Evolutionary conservation across 2,888 invertebrate species (phyloP).

Genomic region (Drosophila pullipes): DNA sequence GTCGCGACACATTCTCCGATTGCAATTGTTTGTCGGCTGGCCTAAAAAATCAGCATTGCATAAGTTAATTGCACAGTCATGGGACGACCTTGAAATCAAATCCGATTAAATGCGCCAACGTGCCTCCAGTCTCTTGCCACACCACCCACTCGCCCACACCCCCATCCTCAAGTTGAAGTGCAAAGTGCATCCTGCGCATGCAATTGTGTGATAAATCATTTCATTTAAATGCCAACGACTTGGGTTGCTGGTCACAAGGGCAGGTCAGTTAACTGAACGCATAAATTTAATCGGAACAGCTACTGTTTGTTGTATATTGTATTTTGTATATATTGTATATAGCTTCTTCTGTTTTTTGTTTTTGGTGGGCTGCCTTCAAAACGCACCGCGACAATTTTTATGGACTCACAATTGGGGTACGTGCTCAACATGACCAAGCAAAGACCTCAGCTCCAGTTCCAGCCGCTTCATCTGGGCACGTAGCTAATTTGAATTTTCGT

Average conservation of each 20-base stretch:
- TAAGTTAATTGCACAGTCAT: slow-evolving; percentile 33
- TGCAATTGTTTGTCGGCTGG: slow-evolving; percentile 2
- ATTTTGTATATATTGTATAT: background rate
- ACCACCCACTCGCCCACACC: background rate
- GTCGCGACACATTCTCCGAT: background rate
- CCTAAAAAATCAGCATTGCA: slow-evolving; percentile 31
- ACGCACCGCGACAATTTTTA: slow-evolving; percentile 53
- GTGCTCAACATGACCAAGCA: slow-evolving; percentile 61
- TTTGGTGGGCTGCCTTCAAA: slow-evolving; percentile 56
- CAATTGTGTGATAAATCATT: background rate
- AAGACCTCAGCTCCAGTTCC: slow-evolving; percentile 41
- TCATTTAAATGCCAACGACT: background rate
- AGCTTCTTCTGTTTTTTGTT: background rate
- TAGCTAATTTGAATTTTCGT: slow-evolving; percentile 17
- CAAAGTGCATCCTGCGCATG: slow-evolving; percentile 4
- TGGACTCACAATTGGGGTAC: slow-evolving; percentile 59
- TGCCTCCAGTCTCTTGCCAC: background rate
- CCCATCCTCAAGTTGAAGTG: background rate
- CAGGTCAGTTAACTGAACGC: slow-evolving; percentile 61
- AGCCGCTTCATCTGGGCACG: slow-evolving; percentile 23
- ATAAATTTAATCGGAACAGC: slow-evolving; percentile 45
- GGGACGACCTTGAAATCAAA: slow-evolving; percentile 28
- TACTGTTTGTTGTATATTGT: slow-evolving; percentile 23
- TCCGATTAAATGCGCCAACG: slow-evolving; percentile 25
- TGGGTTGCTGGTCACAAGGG: slow-evolving; percentile 35